phyloP scores from a whole-genome alignment of 2,113 vertebrate genomes.

The Stegostoma tigrinum region DNA sequence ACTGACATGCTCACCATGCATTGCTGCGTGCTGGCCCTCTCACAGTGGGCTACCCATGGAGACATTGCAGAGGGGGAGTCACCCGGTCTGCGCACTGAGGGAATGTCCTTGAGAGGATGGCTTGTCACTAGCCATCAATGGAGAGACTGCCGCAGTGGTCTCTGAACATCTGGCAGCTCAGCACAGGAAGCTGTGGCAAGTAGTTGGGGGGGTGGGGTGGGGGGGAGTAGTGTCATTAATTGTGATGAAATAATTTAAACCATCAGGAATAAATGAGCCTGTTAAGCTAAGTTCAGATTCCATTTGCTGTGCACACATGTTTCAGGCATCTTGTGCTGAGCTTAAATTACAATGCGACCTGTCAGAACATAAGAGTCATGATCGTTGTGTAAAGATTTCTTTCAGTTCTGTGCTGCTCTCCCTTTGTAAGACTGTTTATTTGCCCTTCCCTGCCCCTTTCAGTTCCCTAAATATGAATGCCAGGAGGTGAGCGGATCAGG shows the following conservation, averaged over 20 bases:
- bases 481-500: background rate
- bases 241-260: constrained; percentile 99
- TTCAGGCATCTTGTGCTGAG: constrained; percentile 62
- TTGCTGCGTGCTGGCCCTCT: constrained; percentile 52
- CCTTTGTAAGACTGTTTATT: background rate
- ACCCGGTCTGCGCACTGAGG: constrained; percentile 58
- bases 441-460: background rate
- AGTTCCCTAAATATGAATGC: background rate
- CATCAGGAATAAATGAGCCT: constrained; percentile 97
- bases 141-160: constrained; percentile 78
- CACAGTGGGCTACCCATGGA: constrained; percentile 53
- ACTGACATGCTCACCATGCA: constrained; percentile 44
- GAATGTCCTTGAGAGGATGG: constrained; percentile 86
- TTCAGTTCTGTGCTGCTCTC: background rate
- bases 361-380: background rate
- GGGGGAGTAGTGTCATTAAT: constrained; percentile 84
- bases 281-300: constrained; percentile 86
- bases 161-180: constrained; percentile 91
- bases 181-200: constrained; percentile 65
- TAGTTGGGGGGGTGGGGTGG: background rate
- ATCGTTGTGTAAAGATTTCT: background rate
- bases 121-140: constrained; percentile 77
- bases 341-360: background rate
- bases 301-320: constrained; percentile 70
- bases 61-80: constrained; percentile 63